These are phyloP conservation scores for Phenganax marumi DNA, from an alignment of 92 coral and sea anemone genomes.

Conservation along the genomic window DNA sequence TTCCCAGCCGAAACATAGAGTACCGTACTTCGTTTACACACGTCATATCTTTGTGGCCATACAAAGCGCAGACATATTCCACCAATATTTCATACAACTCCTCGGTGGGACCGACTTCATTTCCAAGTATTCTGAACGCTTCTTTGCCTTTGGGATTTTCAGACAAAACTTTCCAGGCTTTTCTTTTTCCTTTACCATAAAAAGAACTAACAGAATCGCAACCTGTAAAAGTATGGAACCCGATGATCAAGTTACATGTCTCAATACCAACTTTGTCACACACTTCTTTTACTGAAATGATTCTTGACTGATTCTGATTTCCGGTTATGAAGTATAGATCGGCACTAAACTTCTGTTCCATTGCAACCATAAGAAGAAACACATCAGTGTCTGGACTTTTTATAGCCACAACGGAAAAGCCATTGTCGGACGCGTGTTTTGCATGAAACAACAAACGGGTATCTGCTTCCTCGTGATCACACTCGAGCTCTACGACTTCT, in stretches of 20 bases:
- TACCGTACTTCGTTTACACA: constrained; percentile 40
- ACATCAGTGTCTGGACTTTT: constrained; percentile 34
- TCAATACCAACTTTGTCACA: background rate
- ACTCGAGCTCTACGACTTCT: background rate
- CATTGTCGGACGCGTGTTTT: constrained; percentile 10
- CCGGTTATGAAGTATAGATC: background rate
- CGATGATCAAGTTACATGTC: constrained; percentile 4
- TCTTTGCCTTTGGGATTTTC: background rate
- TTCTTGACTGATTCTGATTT: background rate
- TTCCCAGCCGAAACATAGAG: constrained; percentile 43
- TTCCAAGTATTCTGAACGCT: background rate
- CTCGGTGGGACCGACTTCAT: background rate
- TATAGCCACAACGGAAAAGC: background rate
- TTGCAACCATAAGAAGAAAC: constrained; percentile 7
- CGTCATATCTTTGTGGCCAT: constrained; percentile 32
- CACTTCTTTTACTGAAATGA: constrained; percentile 1
- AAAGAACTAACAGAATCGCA: constrained; percentile 25
- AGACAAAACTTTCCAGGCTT: constrained; percentile 4
- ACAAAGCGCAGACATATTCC: constrained; percentile 40
- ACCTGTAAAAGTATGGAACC: constrained; percentile 22
- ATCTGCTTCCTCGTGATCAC: constrained; percentile 27
- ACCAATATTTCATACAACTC: background rate
- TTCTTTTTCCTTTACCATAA: constrained; percentile 16
- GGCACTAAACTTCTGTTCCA: background rate
- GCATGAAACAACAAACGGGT: constrained; percentile 12